Base-by-base conservation (phyloP, 2,797 vertebrate genomes). In the Pipistrellus pipistrellus region DNA sequence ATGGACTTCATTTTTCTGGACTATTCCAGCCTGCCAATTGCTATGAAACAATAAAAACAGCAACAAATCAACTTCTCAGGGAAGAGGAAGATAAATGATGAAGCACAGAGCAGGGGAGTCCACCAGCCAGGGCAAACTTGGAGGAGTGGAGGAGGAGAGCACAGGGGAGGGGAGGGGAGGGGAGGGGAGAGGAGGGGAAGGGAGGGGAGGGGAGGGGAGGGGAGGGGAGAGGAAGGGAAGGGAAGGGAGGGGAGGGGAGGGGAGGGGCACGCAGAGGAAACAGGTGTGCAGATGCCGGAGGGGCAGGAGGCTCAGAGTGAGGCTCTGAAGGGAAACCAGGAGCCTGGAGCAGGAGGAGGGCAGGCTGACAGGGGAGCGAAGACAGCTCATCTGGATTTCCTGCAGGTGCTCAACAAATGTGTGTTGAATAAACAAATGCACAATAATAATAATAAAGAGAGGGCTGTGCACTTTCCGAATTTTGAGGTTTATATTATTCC, bases 11-110 rank as follows among this genome's bases (percentile, higher is more conserved):
- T 25, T 46, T 94, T 97, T 76, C 96, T 89, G 32, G 59, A 91
- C 4, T 88, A 97, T 96, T 97, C 97, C 97, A 97, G 90, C 62
- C 93, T 93, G 83, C 81, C 68, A 17, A 11, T 91, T 96, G 93
- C 95, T 96, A 75, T 20, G 57, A 66, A 96, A 96, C 64, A 48
- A 32, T 78, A 84, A 77, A 53, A 77, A 55, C 59, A 68, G 20
- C n/a, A 32, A 82, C 8, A 82, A 62, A 55, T 23, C 59, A 68
- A 66, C 9, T 78, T 13, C 48, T 27, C 21, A 20, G 9, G 88
- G 41, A 2, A 64, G 41, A 59, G 12, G 20, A 77, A 84, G 18
- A 53, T 64, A 30, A 21, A 66, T 59, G 38, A n/a, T 64, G n/a
- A 64, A 55, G 6, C 41, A 62, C 0, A 81, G 32, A 89, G 23